Conservation (phyloP, 2,797 vertebrate species). For the Coluber constrictor region DNA sequence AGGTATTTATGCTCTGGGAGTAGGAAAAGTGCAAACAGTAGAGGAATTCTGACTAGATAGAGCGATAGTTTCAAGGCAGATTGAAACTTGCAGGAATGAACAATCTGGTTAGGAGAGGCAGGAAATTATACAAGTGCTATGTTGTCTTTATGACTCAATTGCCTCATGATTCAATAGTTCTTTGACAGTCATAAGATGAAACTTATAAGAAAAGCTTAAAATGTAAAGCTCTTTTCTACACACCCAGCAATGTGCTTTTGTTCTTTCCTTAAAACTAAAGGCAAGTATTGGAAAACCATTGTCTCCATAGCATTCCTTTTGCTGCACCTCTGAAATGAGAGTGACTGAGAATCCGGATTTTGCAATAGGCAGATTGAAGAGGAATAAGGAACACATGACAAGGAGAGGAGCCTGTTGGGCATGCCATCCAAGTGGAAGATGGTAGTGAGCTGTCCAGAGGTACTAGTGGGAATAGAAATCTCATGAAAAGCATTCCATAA, state of each 20-base stretch:
- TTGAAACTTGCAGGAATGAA: not conserved
- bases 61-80: not conserved
- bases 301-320: not conserved
- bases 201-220: not conserved
- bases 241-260: not conserved
- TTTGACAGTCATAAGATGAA: not conserved
- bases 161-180: not conserved
- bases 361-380: not conserved
- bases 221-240: not conserved
- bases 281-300: not conserved
- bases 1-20: not conserved
- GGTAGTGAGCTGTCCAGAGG: not conserved
- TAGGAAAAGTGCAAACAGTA: not conserved
- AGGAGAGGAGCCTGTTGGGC: not conserved
- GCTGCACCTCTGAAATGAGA: not conserved
- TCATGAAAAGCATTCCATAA: not conserved
- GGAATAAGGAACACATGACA: not conserved
- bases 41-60: not conserved
- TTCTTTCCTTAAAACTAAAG: not conserved
- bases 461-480: not conserved
- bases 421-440: not conserved
- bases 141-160: not conserved
- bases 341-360: not conserved
- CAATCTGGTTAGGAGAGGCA: not conserved
- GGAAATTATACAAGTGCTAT: not conserved